Evolutionary conservation across 2,113 vertebrate species (phyloP).

Genomic region (Heptranchias perlo): DNA sequence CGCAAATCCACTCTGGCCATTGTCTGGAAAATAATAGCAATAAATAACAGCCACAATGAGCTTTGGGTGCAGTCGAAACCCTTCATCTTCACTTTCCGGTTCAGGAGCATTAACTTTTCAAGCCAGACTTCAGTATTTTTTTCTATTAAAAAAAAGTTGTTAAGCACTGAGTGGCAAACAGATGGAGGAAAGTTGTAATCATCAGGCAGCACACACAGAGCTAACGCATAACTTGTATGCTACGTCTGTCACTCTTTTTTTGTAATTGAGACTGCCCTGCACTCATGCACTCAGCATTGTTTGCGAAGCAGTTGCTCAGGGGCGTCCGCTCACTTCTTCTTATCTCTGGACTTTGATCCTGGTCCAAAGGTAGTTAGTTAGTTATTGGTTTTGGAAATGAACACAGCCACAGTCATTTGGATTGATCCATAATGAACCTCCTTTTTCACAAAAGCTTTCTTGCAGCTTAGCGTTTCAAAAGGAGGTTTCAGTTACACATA

Average conservation of each 20-base stretch:
- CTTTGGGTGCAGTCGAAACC: too few species aligned
- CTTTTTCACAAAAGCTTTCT: not conserved
- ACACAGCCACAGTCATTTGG: not conserved
- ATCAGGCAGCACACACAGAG: not conserved
- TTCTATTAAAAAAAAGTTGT: not conserved
- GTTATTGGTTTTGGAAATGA: not conserved
- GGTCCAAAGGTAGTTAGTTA: not conserved
- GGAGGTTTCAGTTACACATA: not conserved
- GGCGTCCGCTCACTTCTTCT: not conserved
- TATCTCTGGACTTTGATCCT: not conserved
- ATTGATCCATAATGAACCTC: not conserved
- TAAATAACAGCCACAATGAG: constrained; percentile 29
- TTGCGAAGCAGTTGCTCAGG: not conserved
- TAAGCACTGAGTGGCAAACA: not conserved
- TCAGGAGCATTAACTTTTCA: not conserved
- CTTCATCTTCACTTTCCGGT: not conserved
- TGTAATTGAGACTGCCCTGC: not conserved
- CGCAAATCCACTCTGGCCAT: constrained; percentile 24
- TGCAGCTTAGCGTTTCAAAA: not conserved
- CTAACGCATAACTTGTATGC: not conserved
- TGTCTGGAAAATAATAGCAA: constrained; percentile 42
- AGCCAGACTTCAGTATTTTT: not conserved
- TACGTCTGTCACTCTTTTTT: not conserved
- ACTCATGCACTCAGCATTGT: not conserved
- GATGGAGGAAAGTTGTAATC: not conserved